Percentiles rank a stretch among this genome's conserved stretches.
These are phyloP conservation scores for Nemotelus pantherinus DNA, from an alignment of 2,888 invertebrate species.

Conservation along the genomic window DNA sequence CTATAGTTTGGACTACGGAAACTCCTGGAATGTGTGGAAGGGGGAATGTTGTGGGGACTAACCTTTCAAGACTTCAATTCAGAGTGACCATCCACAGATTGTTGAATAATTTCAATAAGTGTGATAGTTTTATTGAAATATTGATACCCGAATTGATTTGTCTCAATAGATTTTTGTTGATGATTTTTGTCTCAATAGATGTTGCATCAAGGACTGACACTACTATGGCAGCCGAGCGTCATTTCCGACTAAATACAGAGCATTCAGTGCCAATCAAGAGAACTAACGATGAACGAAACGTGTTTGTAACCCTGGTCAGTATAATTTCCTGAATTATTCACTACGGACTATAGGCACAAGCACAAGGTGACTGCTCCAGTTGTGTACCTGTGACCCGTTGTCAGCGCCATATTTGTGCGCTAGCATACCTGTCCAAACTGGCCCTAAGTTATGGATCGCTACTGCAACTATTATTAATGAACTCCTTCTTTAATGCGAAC, in stretches of 20 bases:
- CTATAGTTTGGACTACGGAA: slow-evolving; percentile 22
- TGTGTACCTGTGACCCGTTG: slow-evolving; percentile 29
- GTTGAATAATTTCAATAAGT: too few relatives aligned
- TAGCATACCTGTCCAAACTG: slow-evolving; percentile 2
- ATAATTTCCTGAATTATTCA: background rate
- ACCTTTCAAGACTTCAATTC: slow-evolving; percentile 12
- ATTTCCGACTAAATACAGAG: too few relatives aligned
- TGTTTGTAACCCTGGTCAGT: slow-evolving; percentile 1
- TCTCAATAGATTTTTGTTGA: too few relatives aligned
- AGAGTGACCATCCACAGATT: background rate
- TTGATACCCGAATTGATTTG: too few relatives aligned
- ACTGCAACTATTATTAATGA: slow-evolving; percentile 50
- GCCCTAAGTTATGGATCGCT: slow-evolving; percentile 42
- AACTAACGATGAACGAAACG: too few relatives aligned
- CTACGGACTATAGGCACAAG: background rate
- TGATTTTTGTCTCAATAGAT: too few relatives aligned
- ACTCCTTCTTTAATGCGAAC: slow-evolving; percentile 51
- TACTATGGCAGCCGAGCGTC: too few relatives aligned
- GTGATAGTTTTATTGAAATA: too few relatives aligned
- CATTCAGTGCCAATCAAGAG: too few relatives aligned
- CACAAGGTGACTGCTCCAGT: slow-evolving; percentile 13
- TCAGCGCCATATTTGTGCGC: slow-evolving; percentile 41
- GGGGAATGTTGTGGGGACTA: slow-evolving; percentile 12
- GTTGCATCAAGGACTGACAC: too few relatives aligned
- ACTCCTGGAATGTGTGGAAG: slow-evolving; percentile 12